These are phyloP conservation scores for Agrenia bidenticulata DNA, from an alignment of 2,888 invertebrate genomes.

Conservation along the genomic window DNA sequence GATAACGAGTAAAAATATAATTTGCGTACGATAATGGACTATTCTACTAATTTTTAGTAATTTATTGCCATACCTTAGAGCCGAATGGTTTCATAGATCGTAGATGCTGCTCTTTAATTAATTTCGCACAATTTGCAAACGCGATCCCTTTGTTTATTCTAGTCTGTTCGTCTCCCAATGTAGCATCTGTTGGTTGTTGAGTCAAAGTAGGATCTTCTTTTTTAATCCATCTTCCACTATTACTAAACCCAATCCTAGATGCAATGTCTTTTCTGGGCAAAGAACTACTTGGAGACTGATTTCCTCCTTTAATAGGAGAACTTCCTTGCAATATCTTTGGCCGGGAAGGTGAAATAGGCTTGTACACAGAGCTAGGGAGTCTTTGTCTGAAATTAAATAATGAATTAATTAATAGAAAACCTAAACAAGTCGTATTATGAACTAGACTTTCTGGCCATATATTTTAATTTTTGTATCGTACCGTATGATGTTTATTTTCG, in stretches of 20 bases:
- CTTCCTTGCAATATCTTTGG: conserved; percentile 17
- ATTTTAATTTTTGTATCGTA: no score
- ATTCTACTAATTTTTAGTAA: not conserved
- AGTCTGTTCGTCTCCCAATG: not conserved
- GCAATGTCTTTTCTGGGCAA: no score
- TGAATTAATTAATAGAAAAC: not conserved
- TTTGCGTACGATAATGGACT: no score
- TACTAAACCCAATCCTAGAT: not conserved
- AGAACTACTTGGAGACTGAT: not conserved
- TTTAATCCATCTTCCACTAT: not conserved
- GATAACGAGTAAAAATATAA: no score
- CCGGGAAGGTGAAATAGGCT: not conserved
- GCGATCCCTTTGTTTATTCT: no score
- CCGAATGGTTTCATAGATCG: not conserved
- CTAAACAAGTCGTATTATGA: not conserved
- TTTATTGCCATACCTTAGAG: not conserved
- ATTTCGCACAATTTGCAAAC: not conserved
- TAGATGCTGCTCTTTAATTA: not conserved
- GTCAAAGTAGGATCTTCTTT: conserved; percentile 12
- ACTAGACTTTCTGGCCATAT: no score
- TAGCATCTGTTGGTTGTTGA: not conserved
- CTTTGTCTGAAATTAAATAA: conserved; percentile 7
- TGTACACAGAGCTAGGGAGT: conserved; percentile 9
- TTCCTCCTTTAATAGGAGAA: conserved; percentile 8
- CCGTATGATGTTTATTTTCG: conserved; percentile 50